These are phyloP conservation scores for Paelopatides confundens DNA, from an alignment of 53 echinoderm and acorn worm species.

Conservation along the genomic window DNA sequence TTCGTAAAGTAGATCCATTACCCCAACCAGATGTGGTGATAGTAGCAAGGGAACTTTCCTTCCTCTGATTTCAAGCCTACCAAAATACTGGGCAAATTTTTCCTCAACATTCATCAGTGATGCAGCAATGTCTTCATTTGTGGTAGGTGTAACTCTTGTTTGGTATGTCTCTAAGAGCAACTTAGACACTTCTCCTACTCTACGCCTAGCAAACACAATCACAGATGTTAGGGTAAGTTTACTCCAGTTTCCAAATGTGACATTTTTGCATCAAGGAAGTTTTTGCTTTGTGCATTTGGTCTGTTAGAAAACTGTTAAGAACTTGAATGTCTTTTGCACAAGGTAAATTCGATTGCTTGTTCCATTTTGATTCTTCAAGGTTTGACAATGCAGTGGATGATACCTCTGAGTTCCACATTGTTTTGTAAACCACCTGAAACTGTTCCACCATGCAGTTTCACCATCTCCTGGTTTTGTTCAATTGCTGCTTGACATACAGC, in stretches of 20 bases:
- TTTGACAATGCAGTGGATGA: background rate
- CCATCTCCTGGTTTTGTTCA: background rate
- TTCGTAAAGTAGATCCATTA: background rate
- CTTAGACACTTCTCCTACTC: constrained; percentile 19
- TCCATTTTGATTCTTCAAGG: constrained; percentile 11
- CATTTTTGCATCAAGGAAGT: background rate
- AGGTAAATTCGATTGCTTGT: background rate
- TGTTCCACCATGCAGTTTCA: background rate
- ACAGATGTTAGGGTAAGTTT: background rate
- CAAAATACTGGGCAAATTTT: background rate
- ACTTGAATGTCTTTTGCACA: constrained; percentile 13
- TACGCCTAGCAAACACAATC: constrained; percentile 2
- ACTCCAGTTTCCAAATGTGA: constrained; percentile 1
- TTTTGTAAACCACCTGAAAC: constrained; percentile 22
- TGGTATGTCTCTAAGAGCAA: background rate
- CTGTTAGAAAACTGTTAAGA: no score
- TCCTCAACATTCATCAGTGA: background rate
- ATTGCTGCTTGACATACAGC: constrained; percentile 20
- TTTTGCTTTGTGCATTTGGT: constrained; percentile 4
- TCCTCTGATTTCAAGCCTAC: background rate
- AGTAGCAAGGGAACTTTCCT: no score
- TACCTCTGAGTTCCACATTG: constrained; percentile 8
- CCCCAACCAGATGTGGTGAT: no score
- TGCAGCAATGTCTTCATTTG: constrained; percentile 25
- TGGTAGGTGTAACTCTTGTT: background rate